Evolutionary conservation across 2,888 invertebrate genomes (phyloP), one percentile per base, ranked within the genome.

Genomic region (Philonicus albiceps): DNA sequence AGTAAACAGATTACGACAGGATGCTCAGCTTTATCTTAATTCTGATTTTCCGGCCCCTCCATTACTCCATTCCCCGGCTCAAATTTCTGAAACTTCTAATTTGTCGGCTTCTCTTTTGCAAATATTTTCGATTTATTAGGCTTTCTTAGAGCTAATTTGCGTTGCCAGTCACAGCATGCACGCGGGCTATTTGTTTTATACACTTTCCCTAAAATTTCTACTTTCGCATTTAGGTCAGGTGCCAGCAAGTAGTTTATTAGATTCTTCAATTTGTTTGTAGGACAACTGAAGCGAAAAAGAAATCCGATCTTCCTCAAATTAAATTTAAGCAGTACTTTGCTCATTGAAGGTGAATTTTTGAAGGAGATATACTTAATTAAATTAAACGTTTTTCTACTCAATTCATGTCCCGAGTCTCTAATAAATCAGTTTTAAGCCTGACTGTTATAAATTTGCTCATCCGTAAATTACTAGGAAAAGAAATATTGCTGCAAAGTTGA

Each of bases 31-130:
- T 78, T 78, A 78, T 78, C 78, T 49, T 31, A 78, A 78, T 49
- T 78, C 49, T 49, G 49, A 78, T 27, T 27, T 49, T n/a, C 37
- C 30, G 49, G 27, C n/a, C 30, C 49, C 37, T 3, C 30, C 49
- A 43, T 78, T 49, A 13, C 27, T 49, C 7, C n/a, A 27, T 53
- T 49, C 49, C 49, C 19, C 27, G 78, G 78, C 49, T 78, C 27
- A 78, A 78, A 53, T 78, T 78, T 78, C 78, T 40, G 30, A 76
- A 43, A 78, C 78, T 43, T 78, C 78, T 78, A 78, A 78, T 49
- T 78, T 78, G 78, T 49, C 49, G 78, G 49, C 49, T 78, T 78
- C 49, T 22, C 64, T 64, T 64, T 64, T 8, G 27, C 64, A 27
- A 64, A 64, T 64, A 64, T 64, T 64, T 64, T 64, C 64, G 64